These are phyloP conservation scores for Dendroctonus ponderosae DNA, from an alignment of 1,140 invertebrate genomes.

Conservation along the genomic window DNA sequence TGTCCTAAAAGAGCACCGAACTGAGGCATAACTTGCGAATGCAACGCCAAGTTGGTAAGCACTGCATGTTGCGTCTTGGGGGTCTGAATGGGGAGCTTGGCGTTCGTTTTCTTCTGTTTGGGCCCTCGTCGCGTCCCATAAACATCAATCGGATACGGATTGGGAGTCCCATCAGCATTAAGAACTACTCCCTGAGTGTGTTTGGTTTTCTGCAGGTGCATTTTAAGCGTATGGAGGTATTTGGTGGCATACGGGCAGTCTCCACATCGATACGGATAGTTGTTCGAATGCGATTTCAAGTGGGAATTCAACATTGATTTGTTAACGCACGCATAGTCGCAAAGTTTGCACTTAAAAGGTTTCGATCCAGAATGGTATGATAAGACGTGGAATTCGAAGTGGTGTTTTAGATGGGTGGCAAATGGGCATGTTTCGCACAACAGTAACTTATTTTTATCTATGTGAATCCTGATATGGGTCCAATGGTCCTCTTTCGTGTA, in stretches of 20 bases:
- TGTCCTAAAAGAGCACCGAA: constrained; percentile 41
- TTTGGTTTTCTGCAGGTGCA: constrained; percentile 89
- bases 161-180: constrained; percentile 84
- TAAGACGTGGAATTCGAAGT: constrained; percentile 91
- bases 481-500: constrained; percentile 91
- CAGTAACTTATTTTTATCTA: constrained; percentile 89
- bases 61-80: too few species aligned
- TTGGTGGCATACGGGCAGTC: constrained; percentile 98
- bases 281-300: constrained; percentile 94
- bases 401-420: constrained; percentile 98
- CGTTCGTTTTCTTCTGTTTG: constrained; percentile 63
- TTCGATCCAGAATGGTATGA: constrained; percentile 94
- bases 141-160: constrained; percentile 84
- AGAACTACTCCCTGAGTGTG: constrained; percentile 85
- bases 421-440: constrained; percentile 92
- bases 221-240: constrained; percentile 95
- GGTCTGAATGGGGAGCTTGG: too few species aligned
- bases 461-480: constrained; percentile 85
- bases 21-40: constrained; percentile 34
- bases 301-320: constrained; percentile 99
- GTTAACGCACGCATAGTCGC: constrained; percentile 93
- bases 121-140: constrained; percentile 86
- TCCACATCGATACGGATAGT: constrained; percentile 94
- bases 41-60: too few species aligned
- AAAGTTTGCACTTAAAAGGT: constrained; percentile 90